phyloP scores from a whole-genome alignment of 2,797 vertebrate species.

The Astyanax mexicanus region DNA sequence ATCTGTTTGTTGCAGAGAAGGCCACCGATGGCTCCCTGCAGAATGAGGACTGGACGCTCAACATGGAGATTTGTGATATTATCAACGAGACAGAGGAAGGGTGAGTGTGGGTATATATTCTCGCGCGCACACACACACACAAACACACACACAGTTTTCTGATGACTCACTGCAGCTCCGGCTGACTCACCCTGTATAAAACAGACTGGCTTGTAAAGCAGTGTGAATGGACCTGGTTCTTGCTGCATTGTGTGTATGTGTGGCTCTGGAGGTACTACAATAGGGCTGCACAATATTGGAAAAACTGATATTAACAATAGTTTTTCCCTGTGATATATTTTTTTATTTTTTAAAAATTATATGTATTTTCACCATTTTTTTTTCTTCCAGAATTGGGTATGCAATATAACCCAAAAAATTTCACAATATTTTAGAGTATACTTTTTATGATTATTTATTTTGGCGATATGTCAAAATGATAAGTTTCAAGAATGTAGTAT shows the following conservation, averaged over 20 bases:
- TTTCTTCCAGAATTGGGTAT: too few species aligned
- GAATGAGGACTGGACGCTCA: slow-evolving; percentile 97
- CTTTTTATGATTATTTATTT: too few species aligned
- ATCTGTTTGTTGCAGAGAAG: slow-evolving; percentile 82
- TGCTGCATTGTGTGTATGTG: not conserved
- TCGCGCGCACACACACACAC: slow-evolving; percentile 27
- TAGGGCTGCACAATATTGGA: too few species aligned
- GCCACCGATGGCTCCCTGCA: slow-evolving; percentile 96
- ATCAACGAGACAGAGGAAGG: slow-evolving; percentile 93
- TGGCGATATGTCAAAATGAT: too few species aligned
- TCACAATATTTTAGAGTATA: too few species aligned
- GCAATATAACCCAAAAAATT: too few species aligned
- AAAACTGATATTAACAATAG: too few species aligned
- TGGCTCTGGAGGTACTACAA: slow-evolving; percentile 10
- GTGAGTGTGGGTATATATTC: slow-evolving; percentile 38
- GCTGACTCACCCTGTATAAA: not conserved
- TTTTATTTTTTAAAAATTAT: too few species aligned
- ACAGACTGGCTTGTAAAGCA: slow-evolving; percentile 12
- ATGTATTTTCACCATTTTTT: too few species aligned
- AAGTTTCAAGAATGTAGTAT: too few species aligned
- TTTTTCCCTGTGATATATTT: too few species aligned
- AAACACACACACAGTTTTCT: not conserved
- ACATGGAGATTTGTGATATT: slow-evolving; percentile 99
- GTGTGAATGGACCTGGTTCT: slow-evolving; percentile 30
- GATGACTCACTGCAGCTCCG: slow-evolving; percentile 25